Conservation (phyloP, 2,888 invertebrate species). For the Proisotoma minuta region DNA sequence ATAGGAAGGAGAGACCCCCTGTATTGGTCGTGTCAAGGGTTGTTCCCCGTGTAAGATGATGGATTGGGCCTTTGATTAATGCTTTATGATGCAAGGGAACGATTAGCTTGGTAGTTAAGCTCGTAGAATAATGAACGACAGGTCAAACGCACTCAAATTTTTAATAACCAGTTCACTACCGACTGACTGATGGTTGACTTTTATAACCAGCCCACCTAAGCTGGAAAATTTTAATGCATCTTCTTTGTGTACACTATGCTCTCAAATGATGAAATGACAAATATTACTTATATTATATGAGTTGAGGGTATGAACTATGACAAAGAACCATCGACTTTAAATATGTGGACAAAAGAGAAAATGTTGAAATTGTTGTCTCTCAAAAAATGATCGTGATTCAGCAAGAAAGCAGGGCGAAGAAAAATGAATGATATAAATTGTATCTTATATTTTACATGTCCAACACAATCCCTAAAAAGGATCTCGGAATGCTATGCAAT, state of each 20-base stretch:
- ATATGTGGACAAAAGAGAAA: background rate
- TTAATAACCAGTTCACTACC: too few species aligned
- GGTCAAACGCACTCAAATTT: conserved; percentile 9
- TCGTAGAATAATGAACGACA: conserved; percentile 5
- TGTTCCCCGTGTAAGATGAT: conserved; percentile 39
- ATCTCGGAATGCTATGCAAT: background rate
- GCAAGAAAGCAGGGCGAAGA: conserved; percentile 14
- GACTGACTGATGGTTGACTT: background rate
- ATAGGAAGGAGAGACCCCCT: conserved; percentile 31
- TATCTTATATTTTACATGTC: background rate
- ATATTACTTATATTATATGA: too few species aligned
- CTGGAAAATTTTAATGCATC: too few species aligned
- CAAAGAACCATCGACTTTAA: too few species aligned
- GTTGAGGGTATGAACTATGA: too few species aligned
- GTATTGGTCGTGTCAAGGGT: conserved; percentile 39
- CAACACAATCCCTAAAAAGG: background rate
- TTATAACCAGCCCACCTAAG: conserved; percentile 39
- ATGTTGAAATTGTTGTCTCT: background rate
- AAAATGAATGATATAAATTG: conserved; percentile 9
- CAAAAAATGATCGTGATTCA: conserved; percentile 32
- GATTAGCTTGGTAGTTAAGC: conserved; percentile 40
- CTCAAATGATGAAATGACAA: too few species aligned
- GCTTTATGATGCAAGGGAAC: conserved; percentile 37
- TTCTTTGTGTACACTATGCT: too few species aligned
- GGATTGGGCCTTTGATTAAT: conserved; percentile 44